A percentile compares a stretch with the other conserved stretches of the same genome.
These are phyloP conservation scores for Ascaphus truei DNA, from an alignment of 2,113 vertebrate genomes.

Conservation along the genomic window DNA sequence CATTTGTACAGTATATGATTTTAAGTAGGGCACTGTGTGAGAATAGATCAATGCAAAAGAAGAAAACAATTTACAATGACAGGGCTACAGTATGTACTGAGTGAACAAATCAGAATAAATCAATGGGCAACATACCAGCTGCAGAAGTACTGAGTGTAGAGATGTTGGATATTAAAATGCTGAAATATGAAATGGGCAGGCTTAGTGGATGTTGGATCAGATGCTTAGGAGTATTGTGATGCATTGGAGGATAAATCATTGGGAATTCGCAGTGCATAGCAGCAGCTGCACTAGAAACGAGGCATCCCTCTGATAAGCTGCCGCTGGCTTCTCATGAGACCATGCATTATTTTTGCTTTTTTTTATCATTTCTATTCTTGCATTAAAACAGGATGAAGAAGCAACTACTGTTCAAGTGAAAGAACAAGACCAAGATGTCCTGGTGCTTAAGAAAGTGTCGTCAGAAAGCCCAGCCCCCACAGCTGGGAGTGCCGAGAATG, in stretches of 20 bases:
- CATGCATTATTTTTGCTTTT: conserved; percentile 15
- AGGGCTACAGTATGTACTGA: too few relatives aligned
- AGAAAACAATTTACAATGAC: too few relatives aligned
- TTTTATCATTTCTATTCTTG: conserved; percentile 23
- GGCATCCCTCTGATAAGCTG: conserved; percentile 37
- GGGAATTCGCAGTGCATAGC: not conserved
- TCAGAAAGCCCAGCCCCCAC: conserved; percentile 76
- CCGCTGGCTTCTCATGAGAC: conserved; percentile 9
- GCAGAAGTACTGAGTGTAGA: not conserved
- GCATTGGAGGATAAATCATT: conserved; percentile 31
- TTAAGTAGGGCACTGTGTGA: too few relatives aligned
- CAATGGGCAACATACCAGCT: too few relatives aligned
- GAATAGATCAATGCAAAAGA: too few relatives aligned
- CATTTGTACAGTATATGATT: too few relatives aligned
- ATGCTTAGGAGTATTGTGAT: conserved; percentile 14
- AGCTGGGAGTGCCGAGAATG: conserved; percentile 53
- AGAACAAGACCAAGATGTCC: conserved; percentile 74
- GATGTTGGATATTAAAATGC: not conserved
- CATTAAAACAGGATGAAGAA: conserved; percentile 73
- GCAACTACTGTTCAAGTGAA: conserved; percentile 69
- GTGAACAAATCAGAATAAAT: too few relatives aligned
- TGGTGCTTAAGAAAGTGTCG: conserved; percentile 83
- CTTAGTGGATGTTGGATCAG: not conserved
- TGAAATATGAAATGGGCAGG: not conserved
- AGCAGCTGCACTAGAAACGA: conserved; percentile 7